phyloP scores from a whole-genome alignment of 2,888 invertebrate species.

The Brenthis daphne region DNA sequence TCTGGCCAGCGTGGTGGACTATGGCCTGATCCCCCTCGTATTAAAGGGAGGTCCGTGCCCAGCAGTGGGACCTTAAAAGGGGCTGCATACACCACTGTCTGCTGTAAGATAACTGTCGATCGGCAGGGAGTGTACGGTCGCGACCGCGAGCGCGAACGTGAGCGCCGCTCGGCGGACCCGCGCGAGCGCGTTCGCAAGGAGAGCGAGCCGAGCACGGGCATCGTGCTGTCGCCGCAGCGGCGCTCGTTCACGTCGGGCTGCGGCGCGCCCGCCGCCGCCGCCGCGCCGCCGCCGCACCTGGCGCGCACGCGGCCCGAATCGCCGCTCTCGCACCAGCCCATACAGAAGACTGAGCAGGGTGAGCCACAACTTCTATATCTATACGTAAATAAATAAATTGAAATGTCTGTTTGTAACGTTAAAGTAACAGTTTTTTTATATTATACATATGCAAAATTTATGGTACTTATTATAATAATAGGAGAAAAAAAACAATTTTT shows the following conservation, averaged over 20 bases:
- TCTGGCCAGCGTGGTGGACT: too few relatives aligned
- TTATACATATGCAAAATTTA: too few relatives aligned
- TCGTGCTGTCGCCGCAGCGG: slow-evolving; percentile 92
- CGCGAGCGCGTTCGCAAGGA: slow-evolving; percentile 91
- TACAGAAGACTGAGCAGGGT: slow-evolving; percentile 63
- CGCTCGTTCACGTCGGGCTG: slow-evolving; percentile 94
- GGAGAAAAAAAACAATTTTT: too few relatives aligned
- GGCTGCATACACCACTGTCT: too few relatives aligned
- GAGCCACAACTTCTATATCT: background rate
- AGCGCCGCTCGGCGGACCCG: slow-evolving; percentile 84
- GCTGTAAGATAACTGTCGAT: background rate
- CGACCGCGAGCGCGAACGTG: slow-evolving; percentile 59
- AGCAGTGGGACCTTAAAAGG: too few relatives aligned
- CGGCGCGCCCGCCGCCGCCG: slow-evolving; percentile 85
- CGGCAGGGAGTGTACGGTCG: slow-evolving; percentile 55
- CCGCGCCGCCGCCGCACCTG: slow-evolving; percentile 66
- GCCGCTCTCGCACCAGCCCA: slow-evolving; percentile 56
- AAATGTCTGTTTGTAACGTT: too few relatives aligned
- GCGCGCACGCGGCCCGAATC: slow-evolving; percentile 81
- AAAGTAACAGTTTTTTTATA: too few relatives aligned
- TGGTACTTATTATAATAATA: too few relatives aligned
- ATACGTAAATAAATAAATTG: too few relatives aligned
- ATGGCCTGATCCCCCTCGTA: too few relatives aligned
- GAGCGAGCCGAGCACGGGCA: slow-evolving; percentile 85
- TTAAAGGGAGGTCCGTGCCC: too few relatives aligned